Conservation (phyloP, 2,888 invertebrate species). For the Acanthopleura granulata region DNA sequence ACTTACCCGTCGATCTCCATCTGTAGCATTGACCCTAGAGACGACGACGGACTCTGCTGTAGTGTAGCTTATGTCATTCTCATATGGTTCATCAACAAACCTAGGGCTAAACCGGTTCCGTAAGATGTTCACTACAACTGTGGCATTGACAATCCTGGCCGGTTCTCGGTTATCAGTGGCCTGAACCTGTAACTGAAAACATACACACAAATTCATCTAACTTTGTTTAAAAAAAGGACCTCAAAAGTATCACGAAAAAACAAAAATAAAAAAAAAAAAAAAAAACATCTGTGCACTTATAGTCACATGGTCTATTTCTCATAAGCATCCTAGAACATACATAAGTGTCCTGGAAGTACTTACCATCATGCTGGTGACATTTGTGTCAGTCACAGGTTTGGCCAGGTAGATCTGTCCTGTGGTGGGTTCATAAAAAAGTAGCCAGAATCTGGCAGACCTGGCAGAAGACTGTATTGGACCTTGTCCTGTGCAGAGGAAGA, state of each 20-base stretch:
- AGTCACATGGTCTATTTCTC: too few relatives aligned
- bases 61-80: slow-evolving; percentile 31
- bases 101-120: slow-evolving; percentile 41
- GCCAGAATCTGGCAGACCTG: slow-evolving; percentile 24
- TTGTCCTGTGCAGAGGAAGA: slow-evolving; percentile 16
- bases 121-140: slow-evolving; percentile 47
- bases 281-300: too few relatives aligned
- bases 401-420: slow-evolving; percentile 52
- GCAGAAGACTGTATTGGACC: neutral
- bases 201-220: too few relatives aligned
- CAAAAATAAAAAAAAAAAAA: too few relatives aligned
- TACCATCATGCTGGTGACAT: neutral
- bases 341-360: neutral
- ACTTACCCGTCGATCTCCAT: slow-evolving; percentile 40
- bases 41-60: slow-evolving; percentile 41
- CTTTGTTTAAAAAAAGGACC: too few relatives aligned
- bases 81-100: slow-evolving; percentile 41
- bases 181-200: slow-evolving; percentile 49
- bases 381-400: neutral
- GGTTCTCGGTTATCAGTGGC: slow-evolving; percentile 54
- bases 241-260: too few relatives aligned
- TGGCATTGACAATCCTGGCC: slow-evolving; percentile 43
- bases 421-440: slow-evolving; percentile 57
- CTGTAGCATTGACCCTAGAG: slow-evolving; percentile 36
- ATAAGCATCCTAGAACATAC: too few relatives aligned